Evolutionary conservation across 2,113 vertebrate genomes (phyloP).

Genomic region (Marmota flaviventris): DNA sequence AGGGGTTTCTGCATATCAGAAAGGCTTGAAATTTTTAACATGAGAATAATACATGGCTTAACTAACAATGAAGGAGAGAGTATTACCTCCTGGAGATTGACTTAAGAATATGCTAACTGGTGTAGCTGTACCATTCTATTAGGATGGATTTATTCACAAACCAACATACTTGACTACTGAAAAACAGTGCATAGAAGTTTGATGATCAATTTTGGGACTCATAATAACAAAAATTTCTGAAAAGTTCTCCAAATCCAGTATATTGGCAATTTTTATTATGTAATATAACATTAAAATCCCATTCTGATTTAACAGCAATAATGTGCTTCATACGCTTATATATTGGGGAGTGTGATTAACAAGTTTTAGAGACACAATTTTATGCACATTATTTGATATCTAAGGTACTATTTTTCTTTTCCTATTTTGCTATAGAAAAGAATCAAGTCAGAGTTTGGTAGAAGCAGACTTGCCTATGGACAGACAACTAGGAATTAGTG

Average conservation of each 20-base stretch:
- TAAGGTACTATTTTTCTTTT: not conserved
- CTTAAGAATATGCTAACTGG: not conserved
- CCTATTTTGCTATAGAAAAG: conserved; percentile 11
- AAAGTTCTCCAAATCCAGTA: not conserved
- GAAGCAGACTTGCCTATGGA: not conserved
- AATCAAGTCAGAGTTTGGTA: not conserved
- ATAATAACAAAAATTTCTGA: not conserved
- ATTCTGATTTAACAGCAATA: not conserved
- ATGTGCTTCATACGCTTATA: not conserved
- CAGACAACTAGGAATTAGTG: not conserved
- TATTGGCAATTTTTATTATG: not conserved
- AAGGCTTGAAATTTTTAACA: not conserved
- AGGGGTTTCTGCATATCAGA: not conserved
- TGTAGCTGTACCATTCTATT: not conserved
- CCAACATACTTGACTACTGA: not conserved
- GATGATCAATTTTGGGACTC: not conserved
- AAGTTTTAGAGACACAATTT: not conserved
- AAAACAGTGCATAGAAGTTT: not conserved
- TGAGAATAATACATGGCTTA: not conserved
- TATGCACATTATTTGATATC: not conserved
- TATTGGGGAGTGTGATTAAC: not conserved
- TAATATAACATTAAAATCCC: not conserved
- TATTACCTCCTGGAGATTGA: not conserved
- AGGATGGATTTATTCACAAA: not conserved
- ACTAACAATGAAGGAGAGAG: not conserved